Percentiles rank a stretch among this genome's conserved stretches.
These are phyloP conservation scores for Thymallus thymallus DNA, from an alignment of 2,113 vertebrate species.

Conservation along the genomic window DNA sequence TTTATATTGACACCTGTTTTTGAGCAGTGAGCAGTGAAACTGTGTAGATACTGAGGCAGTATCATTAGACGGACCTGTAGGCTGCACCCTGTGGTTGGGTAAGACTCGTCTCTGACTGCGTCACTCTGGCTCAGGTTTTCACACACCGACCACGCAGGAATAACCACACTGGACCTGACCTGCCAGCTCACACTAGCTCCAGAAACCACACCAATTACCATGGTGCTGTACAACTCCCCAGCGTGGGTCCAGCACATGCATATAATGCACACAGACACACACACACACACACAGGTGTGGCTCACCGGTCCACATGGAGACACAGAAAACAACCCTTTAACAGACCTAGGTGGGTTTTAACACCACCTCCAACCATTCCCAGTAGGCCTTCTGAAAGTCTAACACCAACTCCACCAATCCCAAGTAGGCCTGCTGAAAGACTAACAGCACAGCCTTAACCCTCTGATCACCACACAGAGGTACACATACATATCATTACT, in stretches of 20 bases:
- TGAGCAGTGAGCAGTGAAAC: not conserved
- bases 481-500: too few species aligned
- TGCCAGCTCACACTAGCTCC: conserved; percentile 2
- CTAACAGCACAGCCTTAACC: too few species aligned
- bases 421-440: not conserved
- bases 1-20: not conserved
- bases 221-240: not conserved
- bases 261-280: not conserved
- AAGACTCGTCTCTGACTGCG: not conserved
- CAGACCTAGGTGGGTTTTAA: too few species aligned
- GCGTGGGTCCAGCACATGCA: not conserved
- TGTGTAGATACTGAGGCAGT: not conserved
- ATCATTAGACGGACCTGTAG: not conserved
- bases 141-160: not conserved
- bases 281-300: not conserved
- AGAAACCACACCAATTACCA: conserved; percentile 18
- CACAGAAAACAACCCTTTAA: too few species aligned
- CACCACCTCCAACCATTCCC: too few species aligned
- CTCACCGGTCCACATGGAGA: not conserved
- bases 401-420: too few species aligned
- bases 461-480: too few species aligned
- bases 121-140: not conserved
- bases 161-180: conserved; percentile 2
- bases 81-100: not conserved
- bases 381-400: not conserved